These are phyloP conservation scores for Agrypnia vestita DNA, from an alignment of 1,140 invertebrate genomes.

Conservation along the genomic window DNA sequence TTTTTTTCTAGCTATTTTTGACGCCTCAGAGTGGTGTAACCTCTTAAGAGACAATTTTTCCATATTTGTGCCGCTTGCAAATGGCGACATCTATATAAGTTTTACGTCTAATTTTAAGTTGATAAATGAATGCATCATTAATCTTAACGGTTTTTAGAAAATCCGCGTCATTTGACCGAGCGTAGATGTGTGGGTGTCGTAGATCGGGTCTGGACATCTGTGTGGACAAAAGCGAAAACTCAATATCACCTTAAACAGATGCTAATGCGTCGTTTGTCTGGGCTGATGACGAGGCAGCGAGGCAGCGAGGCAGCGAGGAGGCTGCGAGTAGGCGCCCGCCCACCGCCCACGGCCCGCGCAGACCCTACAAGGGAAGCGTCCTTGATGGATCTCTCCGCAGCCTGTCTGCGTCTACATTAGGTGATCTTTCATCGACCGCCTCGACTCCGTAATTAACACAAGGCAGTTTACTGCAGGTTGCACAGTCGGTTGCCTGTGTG, in stretches of 20 bases:
- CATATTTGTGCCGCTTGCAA: no score
- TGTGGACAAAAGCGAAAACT: constrained; percentile 37
- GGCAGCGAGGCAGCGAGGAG: constrained; percentile 20
- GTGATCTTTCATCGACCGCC: not conserved
- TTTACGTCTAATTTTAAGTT: no score
- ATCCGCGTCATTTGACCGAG: constrained; percentile 3
- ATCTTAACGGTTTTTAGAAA: not conserved
- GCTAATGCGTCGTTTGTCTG: constrained; percentile 2
- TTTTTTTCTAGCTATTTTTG: no score
- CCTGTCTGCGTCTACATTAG: constrained; percentile 31
- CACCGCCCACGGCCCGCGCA: not conserved
- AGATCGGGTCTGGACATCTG: constrained; percentile 19
- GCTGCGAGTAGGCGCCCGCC: not conserved
- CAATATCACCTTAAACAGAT: constrained; percentile 37
- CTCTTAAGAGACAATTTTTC: no score
- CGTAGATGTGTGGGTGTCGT: not conserved
- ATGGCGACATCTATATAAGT: no score
- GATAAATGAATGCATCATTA: no score
- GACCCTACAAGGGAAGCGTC: constrained; percentile 26
- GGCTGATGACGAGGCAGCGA: no score
- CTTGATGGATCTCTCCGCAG: not conserved
- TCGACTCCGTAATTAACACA: not conserved
- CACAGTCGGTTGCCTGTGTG: no score
- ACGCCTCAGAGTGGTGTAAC: no score
- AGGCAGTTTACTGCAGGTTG: not conserved